Conservation (phyloP, 2,888 invertebrate genomes). For the Leptopterna dolabrata region DNA sequence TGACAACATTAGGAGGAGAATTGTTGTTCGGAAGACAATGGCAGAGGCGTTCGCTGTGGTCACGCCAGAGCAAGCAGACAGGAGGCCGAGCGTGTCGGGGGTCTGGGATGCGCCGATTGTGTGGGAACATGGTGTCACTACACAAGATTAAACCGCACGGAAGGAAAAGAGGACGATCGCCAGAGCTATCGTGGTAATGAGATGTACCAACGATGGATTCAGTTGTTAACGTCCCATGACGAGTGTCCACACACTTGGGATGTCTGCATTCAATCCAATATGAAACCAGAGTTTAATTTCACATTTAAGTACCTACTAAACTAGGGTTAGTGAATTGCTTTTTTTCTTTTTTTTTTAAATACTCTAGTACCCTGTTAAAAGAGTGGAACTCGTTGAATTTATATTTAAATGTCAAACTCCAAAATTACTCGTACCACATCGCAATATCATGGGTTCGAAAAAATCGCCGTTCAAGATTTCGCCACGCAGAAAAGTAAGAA, state of each 20-base stretch:
- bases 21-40: neutral
- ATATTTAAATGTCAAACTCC: too few relatives aligned
- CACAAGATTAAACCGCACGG: neutral
- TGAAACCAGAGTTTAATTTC: too few relatives aligned
- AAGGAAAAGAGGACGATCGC: neutral
- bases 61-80: neutral
- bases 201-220: neutral
- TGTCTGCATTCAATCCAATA: neutral
- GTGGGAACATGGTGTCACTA: constrained; percentile 1
- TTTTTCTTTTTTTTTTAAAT: too few relatives aligned
- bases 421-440: too few relatives aligned
- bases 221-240: neutral
- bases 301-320: too few relatives aligned
- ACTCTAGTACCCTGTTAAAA: too few relatives aligned
- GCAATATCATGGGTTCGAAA: too few relatives aligned
- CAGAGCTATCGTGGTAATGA: neutral
- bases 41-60: neutral
- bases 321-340: too few relatives aligned
- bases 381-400: too few relatives aligned
- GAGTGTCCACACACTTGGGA: neutral
- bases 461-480: too few relatives aligned
- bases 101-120: neutral
- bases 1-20: constrained; percentile 19
- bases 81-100: neutral
- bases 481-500: too few relatives aligned